Conservation (phyloP, 2,888 invertebrate genomes). For the Aelia acuminata region DNA sequence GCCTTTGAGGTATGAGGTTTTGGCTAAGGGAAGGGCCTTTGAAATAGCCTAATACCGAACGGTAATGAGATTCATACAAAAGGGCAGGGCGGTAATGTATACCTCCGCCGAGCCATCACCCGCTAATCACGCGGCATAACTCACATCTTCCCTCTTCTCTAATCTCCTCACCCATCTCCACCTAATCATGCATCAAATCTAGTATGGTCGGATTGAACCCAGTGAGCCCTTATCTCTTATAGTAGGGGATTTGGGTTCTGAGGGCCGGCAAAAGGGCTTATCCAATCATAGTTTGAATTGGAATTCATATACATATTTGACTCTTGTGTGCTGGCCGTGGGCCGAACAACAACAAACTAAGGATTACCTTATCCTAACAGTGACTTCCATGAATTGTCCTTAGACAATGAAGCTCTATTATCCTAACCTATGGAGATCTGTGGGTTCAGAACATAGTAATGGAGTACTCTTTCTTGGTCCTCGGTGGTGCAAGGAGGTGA, state of each 20-base stretch:
- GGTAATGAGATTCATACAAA: constrained; percentile 48
- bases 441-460: no score
- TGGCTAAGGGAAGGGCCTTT: background rate
- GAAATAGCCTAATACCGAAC: background rate
- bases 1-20: constrained; percentile 3
- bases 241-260: background rate
- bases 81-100: background rate
- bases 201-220: background rate
- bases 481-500: no score
- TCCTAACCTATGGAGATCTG: no score
- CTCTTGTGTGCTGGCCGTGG: background rate
- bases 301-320: background rate
- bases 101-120: background rate
- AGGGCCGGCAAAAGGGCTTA: background rate
- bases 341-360: background rate
- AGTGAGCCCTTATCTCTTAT: background rate
- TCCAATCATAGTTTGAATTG: background rate
- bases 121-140: background rate
- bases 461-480: no score
- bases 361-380: no score
- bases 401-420: no score
- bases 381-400: no score
- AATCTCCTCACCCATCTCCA: background rate
- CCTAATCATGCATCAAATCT: constrained; percentile 7
- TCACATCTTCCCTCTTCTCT: background rate